Evolutionary conservation across 2,797 vertebrate species (phyloP).

Genomic region (Tauraco hartlaubi): DNA sequence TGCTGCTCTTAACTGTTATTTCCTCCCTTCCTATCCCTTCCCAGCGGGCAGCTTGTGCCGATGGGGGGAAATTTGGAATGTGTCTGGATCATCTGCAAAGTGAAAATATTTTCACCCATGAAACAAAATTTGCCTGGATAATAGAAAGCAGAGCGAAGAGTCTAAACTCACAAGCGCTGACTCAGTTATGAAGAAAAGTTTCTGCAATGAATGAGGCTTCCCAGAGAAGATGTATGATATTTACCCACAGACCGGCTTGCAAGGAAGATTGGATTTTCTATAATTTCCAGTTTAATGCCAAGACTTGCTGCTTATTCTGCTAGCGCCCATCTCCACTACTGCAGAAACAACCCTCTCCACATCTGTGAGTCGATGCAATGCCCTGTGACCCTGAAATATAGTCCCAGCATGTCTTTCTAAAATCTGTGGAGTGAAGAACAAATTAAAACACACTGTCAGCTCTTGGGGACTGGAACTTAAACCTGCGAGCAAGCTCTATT

Average conservation of each 20-base stretch:
- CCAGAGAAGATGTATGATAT: background rate
- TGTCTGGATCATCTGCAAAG: background rate
- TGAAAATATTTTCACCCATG: background rate
- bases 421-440: constrained; percentile 9
- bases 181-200: background rate
- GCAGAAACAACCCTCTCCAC: background rate
- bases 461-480: constrained; percentile 24
- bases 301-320: background rate
- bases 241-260: background rate
- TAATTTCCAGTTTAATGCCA: background rate
- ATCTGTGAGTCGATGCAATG: background rate
- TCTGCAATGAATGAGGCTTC: background rate
- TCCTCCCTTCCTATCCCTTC: background rate
- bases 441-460: constrained; percentile 31
- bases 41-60: background rate
- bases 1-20: constrained; percentile 43
- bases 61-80: background rate
- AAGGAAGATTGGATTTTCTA: background rate
- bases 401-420: background rate
- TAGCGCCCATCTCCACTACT: background rate
- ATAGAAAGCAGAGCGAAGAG: background rate
- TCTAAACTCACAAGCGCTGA: background rate
- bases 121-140: background rate
- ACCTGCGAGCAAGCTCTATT: constrained; percentile 49
- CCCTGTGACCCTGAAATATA: constrained; percentile 15